Conservation (phyloP, 2,888 invertebrate genomes). For the Scaptomyza flava region DNA sequence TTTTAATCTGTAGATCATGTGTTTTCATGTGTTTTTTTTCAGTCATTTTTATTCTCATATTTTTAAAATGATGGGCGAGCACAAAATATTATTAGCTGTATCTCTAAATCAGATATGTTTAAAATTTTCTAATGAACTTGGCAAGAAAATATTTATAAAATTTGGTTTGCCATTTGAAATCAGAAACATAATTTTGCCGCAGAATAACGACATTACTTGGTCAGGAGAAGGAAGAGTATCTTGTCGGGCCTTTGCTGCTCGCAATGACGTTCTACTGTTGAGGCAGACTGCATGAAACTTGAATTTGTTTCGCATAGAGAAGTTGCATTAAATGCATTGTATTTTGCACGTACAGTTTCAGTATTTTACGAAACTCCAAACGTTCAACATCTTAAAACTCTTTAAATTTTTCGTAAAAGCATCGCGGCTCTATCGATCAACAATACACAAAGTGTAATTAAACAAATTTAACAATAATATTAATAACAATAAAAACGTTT, state of each 20-base stretch:
- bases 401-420: neutral
- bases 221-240: conserved; percentile 1
- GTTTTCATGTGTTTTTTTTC: too few species aligned
- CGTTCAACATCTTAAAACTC: conserved; percentile 29
- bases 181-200: neutral
- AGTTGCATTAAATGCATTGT: conserved; percentile 18
- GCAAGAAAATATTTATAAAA: neutral
- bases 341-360: conserved; percentile 34
- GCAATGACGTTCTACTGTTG: conserved; percentile 10
- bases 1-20: too few species aligned
- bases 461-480: neutral
- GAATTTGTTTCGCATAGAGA: conserved; percentile 37
- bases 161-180: neutral
- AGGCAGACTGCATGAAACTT: conserved; percentile 37
- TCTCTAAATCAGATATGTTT: neutral
- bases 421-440: conserved; percentile 1
- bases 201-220: conserved; percentile 8
- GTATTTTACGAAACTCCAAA: conserved; percentile 38
- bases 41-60: too few species aligned
- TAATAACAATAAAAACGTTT: neutral
- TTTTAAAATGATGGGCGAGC: too few species aligned
- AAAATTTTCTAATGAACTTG: neutral
- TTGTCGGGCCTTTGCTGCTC: conserved; percentile 2
- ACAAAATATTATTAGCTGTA: too few species aligned
- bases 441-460: neutral